Evolutionary conservation across 2,797 vertebrate species (phyloP), one percentile per base, ranked within the genome.

Genomic region (Intellagama lesueurii): DNA sequence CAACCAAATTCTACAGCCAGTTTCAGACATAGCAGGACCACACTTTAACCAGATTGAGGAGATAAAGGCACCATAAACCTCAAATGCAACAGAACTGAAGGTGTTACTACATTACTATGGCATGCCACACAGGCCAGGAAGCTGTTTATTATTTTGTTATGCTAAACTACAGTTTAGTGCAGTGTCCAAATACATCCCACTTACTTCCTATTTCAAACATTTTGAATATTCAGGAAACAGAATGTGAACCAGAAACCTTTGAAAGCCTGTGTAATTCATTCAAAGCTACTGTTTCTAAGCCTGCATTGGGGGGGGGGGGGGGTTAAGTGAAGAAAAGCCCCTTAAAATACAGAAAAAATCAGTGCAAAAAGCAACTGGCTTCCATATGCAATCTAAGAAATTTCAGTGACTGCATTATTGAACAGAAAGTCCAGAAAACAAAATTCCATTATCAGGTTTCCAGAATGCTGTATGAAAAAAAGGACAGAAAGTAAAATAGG

Each of bases 391-490:
- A 12, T 68, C 52, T 85, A 68, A 30, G 16, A 35, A 24, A 19
- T 91, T 85, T 72, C 86, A 92, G 87, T 81, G 88, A 85, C 75
- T 76, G 69, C 66, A 32, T 85, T 93, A 92, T 9, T 68, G 32
- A 94, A 92, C 32, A 68, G 89, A 80, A 81, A 52, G 52, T 66
- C 73, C 78, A 85, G 22, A 92, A 92, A 90, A 93, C 0, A 32
- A 40, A 2, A 0, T 5, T 1, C 79, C 90, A 85, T 91, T 89
- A 60, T 87, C 47, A 86, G 24, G 2, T 68, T 86, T 66, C 24
- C 73, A 60, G 11, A 40, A 40, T 68, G 64, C 1, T 66, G 28
- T 40, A 93, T n/a, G n/a, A 52, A 79, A 17, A 19, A 80, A 80
- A 56, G 1, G 16, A 92, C 90, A 56, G 28, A 92, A 91, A 64